A percentile compares a stretch with the other conserved stretches of the same genome.
These are phyloP conservation scores for Pseudomyrmex concolor DNA, from an alignment of 1,140 invertebrate genomes.

Conservation along the genomic window DNA sequence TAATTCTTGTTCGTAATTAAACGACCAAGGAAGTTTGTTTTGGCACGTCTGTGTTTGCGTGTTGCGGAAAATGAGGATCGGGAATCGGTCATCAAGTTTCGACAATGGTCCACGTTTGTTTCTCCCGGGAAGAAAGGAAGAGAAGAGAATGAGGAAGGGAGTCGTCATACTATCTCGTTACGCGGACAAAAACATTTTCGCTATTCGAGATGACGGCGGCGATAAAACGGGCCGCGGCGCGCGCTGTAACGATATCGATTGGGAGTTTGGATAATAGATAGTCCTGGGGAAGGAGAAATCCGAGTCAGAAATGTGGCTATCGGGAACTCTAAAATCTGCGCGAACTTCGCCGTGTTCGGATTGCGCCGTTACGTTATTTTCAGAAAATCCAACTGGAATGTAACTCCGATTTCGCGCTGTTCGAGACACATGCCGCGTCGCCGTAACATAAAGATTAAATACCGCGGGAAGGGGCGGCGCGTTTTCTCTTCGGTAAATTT, in stretches of 20 bases:
- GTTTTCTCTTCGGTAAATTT: too few species aligned
- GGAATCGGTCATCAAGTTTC: conserved; percentile 13
- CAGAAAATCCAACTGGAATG: conserved; percentile 28
- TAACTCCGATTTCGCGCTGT: conserved; percentile 10
- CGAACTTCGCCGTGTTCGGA: conserved; percentile 22
- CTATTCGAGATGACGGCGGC: conserved; percentile 24
- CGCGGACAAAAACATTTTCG: conserved; percentile 29
- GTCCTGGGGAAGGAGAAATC: conserved; percentile 42
- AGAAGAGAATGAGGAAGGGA: neutral
- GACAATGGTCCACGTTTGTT: conserved; percentile 37
- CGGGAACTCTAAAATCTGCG: conserved; percentile 38
- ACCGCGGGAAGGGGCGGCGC: neutral
- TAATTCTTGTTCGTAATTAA: conserved; percentile 16
- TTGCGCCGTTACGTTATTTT: conserved; percentile 26
- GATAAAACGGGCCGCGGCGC: conserved; percentile 24
- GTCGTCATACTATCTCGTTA: conserved; percentile 44
- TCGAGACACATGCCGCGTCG: conserved; percentile 2
- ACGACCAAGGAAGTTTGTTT: conserved; percentile 3
- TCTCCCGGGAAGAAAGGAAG: neutral
- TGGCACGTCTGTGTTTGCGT: neutral
- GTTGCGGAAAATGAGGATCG: neutral
- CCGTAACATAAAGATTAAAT: conserved; percentile 30
- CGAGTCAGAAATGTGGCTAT: conserved; percentile 37
- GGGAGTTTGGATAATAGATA: conserved; percentile 54
- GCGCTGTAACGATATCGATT: conserved; percentile 51